Evolutionary conservation across 2,113 vertebrate genomes (phyloP), one percentile per base, ranked within the genome.

Genomic region (Lamprotornis superbus): DNA sequence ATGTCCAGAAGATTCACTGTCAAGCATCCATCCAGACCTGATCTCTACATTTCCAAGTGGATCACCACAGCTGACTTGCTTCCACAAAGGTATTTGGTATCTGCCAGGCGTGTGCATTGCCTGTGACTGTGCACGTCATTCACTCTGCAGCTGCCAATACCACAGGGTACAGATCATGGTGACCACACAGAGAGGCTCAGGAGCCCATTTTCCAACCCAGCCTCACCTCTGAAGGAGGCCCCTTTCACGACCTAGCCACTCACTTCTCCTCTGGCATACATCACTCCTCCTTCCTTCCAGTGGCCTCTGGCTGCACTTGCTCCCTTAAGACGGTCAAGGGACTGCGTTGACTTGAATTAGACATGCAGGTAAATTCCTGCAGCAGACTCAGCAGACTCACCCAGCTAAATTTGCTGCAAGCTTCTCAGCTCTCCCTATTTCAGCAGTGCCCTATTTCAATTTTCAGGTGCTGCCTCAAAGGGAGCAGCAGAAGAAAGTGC

Each of bases 361-460:
- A 81, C 18, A 15, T 0, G 15, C 22, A 61, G 37, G 50, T 75
- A 52, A 90, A 82, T 60, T 11, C 37, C 28, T 46, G 53, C 35
- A 68, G 61, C 42, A 85, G 52, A 35, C 8, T 37, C 63, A 65
- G 50, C 42, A 82, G 39, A 37, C 11, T 42, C 61, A 64, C 30
- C 7, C 56, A 42, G 37, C 31, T 47, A 80, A 42, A 24, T 31
- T 30, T 89, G 25, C 39, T 49, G 19, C 14, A 47, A 56, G 69
- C 18, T 71, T 40, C 83, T 69, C 30, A 35, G 57, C 49, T 53
- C 60, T 83, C 56, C 19, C 40, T 52, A 2, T 70, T 92, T 94
- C 49, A 69, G 39, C 37, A 56, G 42, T 78, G 79, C 33, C 88
- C 83, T 94, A 70, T 70, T 92, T 95, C 42, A 53, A 40, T 46